A percentile compares a stretch with the other conserved stretches of the same genome.
phyloP scores from a whole-genome alignment of 2,113 vertebrate genomes.

The Thalassarche chlororhynchos region DNA sequence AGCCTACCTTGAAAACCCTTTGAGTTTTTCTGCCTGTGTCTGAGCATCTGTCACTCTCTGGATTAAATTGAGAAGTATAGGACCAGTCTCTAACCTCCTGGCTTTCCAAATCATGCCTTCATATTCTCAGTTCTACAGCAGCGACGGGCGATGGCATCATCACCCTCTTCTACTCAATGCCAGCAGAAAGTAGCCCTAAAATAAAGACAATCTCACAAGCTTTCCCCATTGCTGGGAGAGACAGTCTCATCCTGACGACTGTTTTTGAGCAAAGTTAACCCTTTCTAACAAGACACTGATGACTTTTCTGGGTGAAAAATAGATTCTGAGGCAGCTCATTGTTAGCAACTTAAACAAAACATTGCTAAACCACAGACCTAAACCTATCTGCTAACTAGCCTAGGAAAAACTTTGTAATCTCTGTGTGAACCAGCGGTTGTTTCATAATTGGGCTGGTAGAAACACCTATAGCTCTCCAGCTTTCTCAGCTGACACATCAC shows the following conservation, averaged over 20 bases:
- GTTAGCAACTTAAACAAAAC: background rate
- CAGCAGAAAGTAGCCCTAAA: background rate
- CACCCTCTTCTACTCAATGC: background rate
- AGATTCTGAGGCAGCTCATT: background rate
- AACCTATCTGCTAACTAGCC: background rate
- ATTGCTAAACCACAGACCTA: background rate
- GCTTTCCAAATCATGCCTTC: background rate
- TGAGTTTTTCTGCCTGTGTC: background rate
- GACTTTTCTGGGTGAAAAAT: background rate
- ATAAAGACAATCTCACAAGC: background rate
- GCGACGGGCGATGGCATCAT: background rate
- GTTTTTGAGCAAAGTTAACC: background rate
- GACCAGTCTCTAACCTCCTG: background rate
- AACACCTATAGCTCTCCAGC: slow-evolving; percentile 25
- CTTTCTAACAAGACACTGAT: background rate
- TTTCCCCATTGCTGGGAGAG: background rate
- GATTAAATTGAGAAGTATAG: background rate
- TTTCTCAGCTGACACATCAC: slow-evolving; percentile 58
- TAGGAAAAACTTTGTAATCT: slow-evolving; percentile 51
- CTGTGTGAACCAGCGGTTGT: background rate
- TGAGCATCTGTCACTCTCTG: background rate
- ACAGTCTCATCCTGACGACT: background rate
- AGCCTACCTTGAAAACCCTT: background rate
- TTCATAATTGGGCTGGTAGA: slow-evolving; percentile 10
- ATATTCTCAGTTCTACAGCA: background rate